Evolutionary conservation across 2,888 invertebrate species (phyloP).

Genomic region (Mimas tiliae): DNA sequence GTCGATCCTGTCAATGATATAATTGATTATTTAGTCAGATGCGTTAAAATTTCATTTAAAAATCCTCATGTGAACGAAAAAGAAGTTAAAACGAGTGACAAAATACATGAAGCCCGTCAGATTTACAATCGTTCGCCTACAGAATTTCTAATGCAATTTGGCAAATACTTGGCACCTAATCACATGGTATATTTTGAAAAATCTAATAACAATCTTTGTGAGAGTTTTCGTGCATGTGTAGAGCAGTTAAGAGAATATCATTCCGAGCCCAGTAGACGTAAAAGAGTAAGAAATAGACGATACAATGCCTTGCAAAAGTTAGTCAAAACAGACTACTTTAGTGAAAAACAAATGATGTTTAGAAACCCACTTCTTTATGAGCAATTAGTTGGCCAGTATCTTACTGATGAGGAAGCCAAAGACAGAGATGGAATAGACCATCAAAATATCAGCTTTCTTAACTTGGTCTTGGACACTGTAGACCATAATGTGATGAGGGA

Average conservation of each 20-base stretch:
- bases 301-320: constrained; percentile 92
- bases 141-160: constrained; percentile 91
- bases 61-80: constrained; percentile 92
- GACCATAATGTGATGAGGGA: constrained; percentile 89
- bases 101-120: constrained; percentile 87
- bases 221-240: constrained; percentile 87
- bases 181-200: constrained; percentile 90
- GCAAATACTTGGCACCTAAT: constrained; percentile 86
- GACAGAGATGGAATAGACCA: constrained; percentile 86
- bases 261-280: constrained; percentile 76
- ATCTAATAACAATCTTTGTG: constrained; percentile 54
- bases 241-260: constrained; percentile 85
- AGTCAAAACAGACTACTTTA: constrained; percentile 91
- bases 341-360: constrained; percentile 96
- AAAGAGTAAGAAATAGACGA: constrained; percentile 90
- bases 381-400: constrained; percentile 93
- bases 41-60: constrained; percentile 89
- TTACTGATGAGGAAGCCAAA: constrained; percentile 90
- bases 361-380: constrained; percentile 96
- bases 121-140: constrained; percentile 87
- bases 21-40: constrained; percentile 85
- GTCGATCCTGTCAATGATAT: constrained; percentile 82
- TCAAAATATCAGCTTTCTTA: constrained; percentile 87
- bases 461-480: constrained; percentile 91
- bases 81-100: constrained; percentile 89